Evolutionary conservation across 2,797 vertebrate genomes (phyloP), one percentile per base, ranked within the genome.

Genomic region (Xenopus petersii): DNA sequence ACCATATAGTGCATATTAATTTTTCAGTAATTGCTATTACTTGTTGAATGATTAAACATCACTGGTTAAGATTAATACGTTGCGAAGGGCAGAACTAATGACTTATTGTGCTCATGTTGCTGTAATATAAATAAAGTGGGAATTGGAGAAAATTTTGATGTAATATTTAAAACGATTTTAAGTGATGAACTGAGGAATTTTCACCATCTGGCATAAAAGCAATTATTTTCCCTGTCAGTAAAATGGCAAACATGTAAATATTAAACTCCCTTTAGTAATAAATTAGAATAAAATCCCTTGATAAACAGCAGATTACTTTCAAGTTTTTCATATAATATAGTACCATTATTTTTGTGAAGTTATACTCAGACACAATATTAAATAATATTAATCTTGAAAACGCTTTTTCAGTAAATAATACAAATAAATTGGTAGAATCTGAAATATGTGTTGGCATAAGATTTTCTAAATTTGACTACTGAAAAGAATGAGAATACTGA

Each of bases 91-190:
- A 58, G 16, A 58, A n/a, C 17, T 58, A 17, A n/a, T n/a, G 9
- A n/a, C 56, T n/a, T n/a, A 58, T 58, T 58, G 15, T n/a, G 15
- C 16, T n/a, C n/a, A n/a, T 9, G 9, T 58, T 58, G 11, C 56
- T 58, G 16, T 58, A 58, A n/a, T 58, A n/a, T n/a, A 13, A 58
- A 58, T 15, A 58, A 58, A 21, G 56, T n/a, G n/a, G 56, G 56
- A 58, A 58, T 58, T 58, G 49, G 56, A 13, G 56, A 58, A 58
- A 58, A 58, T 5, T 58, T n/a, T n/a, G 56, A 58, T n/a, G 56
- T 58, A 58, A 58, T 10, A 58, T 58, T n/a, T 15, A 58, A 17
- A 58, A 58, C 21, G 56, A 58, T 56, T 56, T 56, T 56, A 56
- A 56, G 55, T 58, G 15, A 58, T 58, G 56, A 17, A 58, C 56